A percentile compares a stretch with the other conserved stretches of the same genome.
phyloP scores from a whole-genome alignment of 2,113 vertebrate genomes.

The Maccullochella peelii region DNA sequence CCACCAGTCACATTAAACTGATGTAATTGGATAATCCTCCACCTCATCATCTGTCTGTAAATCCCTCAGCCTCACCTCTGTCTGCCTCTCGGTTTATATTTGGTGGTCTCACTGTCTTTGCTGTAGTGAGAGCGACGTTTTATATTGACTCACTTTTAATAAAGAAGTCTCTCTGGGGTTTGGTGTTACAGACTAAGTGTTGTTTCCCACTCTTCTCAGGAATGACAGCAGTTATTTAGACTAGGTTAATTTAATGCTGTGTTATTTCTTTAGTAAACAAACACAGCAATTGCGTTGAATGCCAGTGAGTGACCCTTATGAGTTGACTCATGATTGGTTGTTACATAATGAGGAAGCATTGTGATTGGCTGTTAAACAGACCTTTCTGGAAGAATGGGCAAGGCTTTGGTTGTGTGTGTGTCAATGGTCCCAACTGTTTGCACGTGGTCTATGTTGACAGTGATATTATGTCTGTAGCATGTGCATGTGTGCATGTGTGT shows the following conservation, averaged over 20 bases:
- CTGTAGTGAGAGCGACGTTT: not conserved
- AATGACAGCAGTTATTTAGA: not conserved
- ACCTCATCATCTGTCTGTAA: slow-evolving; percentile 33
- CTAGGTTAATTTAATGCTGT: not conserved
- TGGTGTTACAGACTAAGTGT: not conserved
- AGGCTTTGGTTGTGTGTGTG: not conserved
- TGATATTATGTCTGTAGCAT: slow-evolving; percentile 41
- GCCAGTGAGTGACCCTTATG: slow-evolving; percentile 7
- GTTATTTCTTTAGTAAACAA: not conserved
- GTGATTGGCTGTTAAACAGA: slow-evolving; percentile 58
- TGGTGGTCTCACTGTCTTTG: not conserved
- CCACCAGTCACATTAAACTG: slow-evolving; percentile 25
- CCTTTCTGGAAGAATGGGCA: slow-evolving; percentile 38
- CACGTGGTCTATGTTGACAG: slow-evolving; percentile 54
- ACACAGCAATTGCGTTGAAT: slow-evolving; percentile 15
- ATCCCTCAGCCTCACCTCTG: slow-evolving; percentile 7
- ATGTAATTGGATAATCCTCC: slow-evolving; percentile 41
- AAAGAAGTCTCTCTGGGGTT: not conserved
- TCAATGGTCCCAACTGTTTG: slow-evolving; percentile 16
- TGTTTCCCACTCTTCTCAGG: not conserved
- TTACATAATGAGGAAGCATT: slow-evolving; percentile 55
- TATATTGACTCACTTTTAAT: not conserved
- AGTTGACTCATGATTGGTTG: slow-evolving; percentile 59
- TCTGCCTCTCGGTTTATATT: not conserved
- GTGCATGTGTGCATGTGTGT: slow-evolving; percentile 15